phyloP scores from a whole-genome alignment of 2,797 vertebrate genomes.

The Poliocrania exsul region DNA sequence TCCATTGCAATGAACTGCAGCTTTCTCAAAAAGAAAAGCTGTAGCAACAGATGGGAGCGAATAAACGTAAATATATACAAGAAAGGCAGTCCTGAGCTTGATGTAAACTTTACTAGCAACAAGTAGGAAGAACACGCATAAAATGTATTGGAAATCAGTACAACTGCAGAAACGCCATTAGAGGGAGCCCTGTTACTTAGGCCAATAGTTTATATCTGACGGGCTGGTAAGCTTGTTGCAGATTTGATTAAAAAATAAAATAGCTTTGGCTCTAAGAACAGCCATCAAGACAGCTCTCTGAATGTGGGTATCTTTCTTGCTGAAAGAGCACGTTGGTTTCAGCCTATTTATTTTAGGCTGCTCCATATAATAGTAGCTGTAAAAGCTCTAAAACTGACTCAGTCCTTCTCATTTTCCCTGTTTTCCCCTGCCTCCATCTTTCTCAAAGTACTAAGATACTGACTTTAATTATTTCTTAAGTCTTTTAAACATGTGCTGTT shows the following conservation, averaged over 20 bases:
- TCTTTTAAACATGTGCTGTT: neutral
- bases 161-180: conserved; percentile 35
- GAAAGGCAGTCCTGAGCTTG: neutral
- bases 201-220: neutral
- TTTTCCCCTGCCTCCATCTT: neutral
- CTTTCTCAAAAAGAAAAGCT: neutral
- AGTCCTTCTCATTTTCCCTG: neutral
- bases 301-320: neutral
- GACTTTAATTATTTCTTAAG: neutral
- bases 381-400: neutral
- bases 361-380: neutral
- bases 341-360: neutral
- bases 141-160: neutral
- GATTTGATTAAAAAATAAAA: neutral
- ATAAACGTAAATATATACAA: neutral
- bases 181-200: conserved; percentile 66
- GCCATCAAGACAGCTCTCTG: neutral
- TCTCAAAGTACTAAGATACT: neutral
- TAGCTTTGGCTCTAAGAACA: neutral
- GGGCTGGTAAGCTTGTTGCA: neutral
- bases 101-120: neutral
- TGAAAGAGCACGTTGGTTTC: neutral
- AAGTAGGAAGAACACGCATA: neutral
- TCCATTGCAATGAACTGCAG: neutral
- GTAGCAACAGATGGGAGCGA: neutral